Conservation (phyloP, 1,140 invertebrate species). For the Drosophila burlai region DNA sequence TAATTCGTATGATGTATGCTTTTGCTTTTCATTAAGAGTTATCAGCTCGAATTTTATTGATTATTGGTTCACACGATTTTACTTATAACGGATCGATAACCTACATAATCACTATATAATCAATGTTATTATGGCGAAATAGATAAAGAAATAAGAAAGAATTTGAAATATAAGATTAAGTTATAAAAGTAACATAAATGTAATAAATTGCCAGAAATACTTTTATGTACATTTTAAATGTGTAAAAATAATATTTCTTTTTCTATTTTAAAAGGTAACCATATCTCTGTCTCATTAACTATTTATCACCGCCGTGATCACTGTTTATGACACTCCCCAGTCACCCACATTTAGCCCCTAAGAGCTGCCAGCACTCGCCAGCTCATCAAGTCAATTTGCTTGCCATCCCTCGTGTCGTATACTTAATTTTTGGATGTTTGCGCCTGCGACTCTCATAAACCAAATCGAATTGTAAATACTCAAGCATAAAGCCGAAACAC, state of each 20-base stretch:
- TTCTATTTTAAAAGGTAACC: not conserved
- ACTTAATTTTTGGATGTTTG: slow-evolving; percentile 68
- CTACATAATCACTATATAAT: slow-evolving; percentile 10
- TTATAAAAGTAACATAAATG: not conserved
- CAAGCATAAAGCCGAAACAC: slow-evolving; percentile 37
- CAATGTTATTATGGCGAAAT: slow-evolving; percentile 1
- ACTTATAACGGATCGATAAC: slow-evolving; percentile 13
- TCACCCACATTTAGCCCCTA: not conserved
- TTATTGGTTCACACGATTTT: slow-evolving; percentile 17
- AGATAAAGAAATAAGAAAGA: not conserved
- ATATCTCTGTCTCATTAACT: slow-evolving; percentile 3
- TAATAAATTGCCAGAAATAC: not conserved
- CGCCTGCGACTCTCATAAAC: slow-evolving; percentile 53
- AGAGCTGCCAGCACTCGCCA: slow-evolving; percentile 25
- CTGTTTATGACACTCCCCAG: slow-evolving; percentile 13
- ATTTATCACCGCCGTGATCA: slow-evolving; percentile 16
- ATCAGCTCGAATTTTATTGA: slow-evolving; percentile 19
- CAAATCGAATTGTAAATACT: slow-evolving; percentile 78
- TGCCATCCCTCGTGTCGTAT: slow-evolving; percentile 72
- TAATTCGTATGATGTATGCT: slow-evolving; percentile 22
- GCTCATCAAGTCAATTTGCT: slow-evolving; percentile 56
- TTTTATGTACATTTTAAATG: not conserved
- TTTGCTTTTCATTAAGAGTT: slow-evolving; percentile 13
- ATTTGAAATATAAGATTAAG: too few relatives aligned
- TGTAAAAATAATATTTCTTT: not conserved